Evolutionary conservation across 2,113 vertebrate genomes (phyloP).

Genomic region (cattle (Bos taurus)): ARS-UCD2.0 NC_037331.1:104936001-104936500

Average conservation of each 20-base stretch:
- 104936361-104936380: background rate
- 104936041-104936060: background rate
- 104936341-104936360: background rate
- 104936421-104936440: background rate
- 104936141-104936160: background rate
- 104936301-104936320: background rate
- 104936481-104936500: background rate
- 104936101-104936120: background rate
- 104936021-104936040: background rate
- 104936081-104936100: background rate
- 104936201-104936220: background rate
- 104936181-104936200: background rate
- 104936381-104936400: fast-evolving
- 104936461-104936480: background rate
- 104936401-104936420: background rate
- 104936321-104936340: background rate
- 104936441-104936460: background rate
- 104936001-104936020: background rate
- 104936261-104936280: background rate
- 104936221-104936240: background rate
- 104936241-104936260: background rate
- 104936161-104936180: background rate
- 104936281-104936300: background rate
- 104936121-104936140: background rate
- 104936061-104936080: background rate